Base-by-base conservation (phyloP, 2,888 invertebrate species). In the Agonopterix heracliana region DNA sequence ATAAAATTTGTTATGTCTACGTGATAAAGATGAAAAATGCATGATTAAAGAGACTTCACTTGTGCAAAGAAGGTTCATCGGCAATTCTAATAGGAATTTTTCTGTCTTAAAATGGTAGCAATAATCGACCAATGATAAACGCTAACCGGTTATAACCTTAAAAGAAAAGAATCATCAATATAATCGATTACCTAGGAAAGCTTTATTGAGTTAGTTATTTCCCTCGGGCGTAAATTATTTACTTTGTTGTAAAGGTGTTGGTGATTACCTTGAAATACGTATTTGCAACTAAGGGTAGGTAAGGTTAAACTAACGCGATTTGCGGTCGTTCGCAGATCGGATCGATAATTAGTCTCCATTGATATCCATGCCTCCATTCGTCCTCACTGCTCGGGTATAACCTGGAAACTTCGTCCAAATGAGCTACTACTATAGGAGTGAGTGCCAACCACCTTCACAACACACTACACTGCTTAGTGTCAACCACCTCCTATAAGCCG, bases 1-100 rank as follows among this genome's bases (percentile, higher is more conserved):
- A 26, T 26, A 5, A 26, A 26, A 26, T 26, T 26, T 26, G 26
- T 26, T 26, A 26, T 26, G 54, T 54, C 52, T 11, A 40, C 10
- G 46, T 43, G 43, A 42, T 44, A 45, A 43, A 41, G 48, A 54
- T 47, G 44, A 55, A 54, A 57, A 61, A 57, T 55, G 54, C n/a
- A 48, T 44, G 42, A 48, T 54, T 55, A 56, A 60, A 53, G 38
- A 38, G 38, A 38, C 26, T 54, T 54, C 50, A 44, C 49, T 45
- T 53, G 42, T 38, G 40, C 48, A 38, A 26, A 26, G 26, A 7
- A 26, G 38, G 38, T 10, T 26, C 49, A 48, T 38, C 45, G 50
- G 54, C 56, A 36, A 46, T 51, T 54, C 46, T 56, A 58, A 60
- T 57, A 40, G 51, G 50, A 45, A 45, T 49, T 41, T 45, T 41